Base-by-base conservation (phyloP, 2,797 vertebrate genomes). In the Serranus cabrilla region DNA sequence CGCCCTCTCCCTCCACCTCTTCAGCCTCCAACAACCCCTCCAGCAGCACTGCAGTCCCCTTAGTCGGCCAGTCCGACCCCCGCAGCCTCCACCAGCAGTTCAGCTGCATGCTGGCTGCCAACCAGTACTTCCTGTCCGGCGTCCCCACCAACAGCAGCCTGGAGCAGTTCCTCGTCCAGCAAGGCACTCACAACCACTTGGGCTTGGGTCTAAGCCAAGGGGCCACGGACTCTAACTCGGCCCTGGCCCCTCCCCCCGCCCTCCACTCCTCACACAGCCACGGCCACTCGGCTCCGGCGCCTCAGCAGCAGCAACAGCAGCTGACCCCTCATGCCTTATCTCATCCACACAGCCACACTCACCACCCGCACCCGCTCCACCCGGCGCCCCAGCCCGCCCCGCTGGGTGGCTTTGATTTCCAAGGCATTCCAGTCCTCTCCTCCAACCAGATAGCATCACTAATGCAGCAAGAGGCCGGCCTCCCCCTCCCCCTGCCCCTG, bases 41-140 rank as follows among this genome's bases (percentile, higher is more conserved):
- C 2, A 93, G 93, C 58, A 96, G 93, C 16, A 93, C 94, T 9
- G 91, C 91, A 0, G 94, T 94, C 54, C 94, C 94, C 27, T 69
- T 96, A 17, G 94, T 95, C 3, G 93, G 95, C 47, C 95, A 95
- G 90, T 94, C 95, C 0, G 95, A 96, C 59, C 94, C 95, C 34
- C 94, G 95, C 78, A 96, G 94, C 92, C 94, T 96, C 68, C 95
- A 96, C 87, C 95, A 96, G 92, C 95, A 96, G 86, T 96, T 96
- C 89, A 96, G 95, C 88, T 96, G 95, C 87, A 96, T 96, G 95
- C 94, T 96, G 2, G 95, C 95, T 2, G 95, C 95, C 66, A 96
- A 96, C 86, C 95, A 96, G 84, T 96, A 96, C 87, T 96, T 96
- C 85, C 91, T 96, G 49, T 96, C 95, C 3, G 94, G 95, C 3